Conservation (phyloP, 2,113 vertebrate genomes). For the Bambusicola thoracicus region DNA sequence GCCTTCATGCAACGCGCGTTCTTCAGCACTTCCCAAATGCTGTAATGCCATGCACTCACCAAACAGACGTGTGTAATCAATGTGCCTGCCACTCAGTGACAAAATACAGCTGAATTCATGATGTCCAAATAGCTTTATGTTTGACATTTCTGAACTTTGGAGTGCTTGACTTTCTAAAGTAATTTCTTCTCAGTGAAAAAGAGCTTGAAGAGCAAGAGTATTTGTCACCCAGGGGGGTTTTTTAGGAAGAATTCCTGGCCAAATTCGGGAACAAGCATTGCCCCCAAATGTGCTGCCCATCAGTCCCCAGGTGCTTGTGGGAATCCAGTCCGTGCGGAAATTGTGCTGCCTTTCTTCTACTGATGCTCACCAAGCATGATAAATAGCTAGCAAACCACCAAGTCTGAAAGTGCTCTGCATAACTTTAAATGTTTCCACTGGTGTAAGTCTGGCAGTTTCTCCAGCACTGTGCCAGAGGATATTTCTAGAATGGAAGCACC, state of each 20-base stretch:
- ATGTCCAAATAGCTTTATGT: background rate
- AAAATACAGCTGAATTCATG: background rate
- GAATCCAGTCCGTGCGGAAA: background rate
- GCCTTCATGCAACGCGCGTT: background rate
- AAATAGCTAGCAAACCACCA: background rate
- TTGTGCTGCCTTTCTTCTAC: background rate
- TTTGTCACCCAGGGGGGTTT: background rate
- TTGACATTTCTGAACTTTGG: background rate
- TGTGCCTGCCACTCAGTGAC: background rate
- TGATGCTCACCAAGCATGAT: background rate
- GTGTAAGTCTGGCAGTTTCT: background rate
- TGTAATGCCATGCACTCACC: background rate
- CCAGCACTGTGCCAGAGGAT: background rate
- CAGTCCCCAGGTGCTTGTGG: background rate
- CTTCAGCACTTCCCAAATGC: background rate
- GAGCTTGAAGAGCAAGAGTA: background rate
- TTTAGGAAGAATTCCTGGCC: background rate
- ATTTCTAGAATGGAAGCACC: background rate
- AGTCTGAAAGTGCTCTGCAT: background rate
- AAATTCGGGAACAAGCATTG: background rate
- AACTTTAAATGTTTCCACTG: background rate
- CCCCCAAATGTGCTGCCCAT: background rate
- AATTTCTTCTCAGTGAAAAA: background rate
- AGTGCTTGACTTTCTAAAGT: background rate
- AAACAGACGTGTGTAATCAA: background rate